These are phyloP conservation scores for Hyla sarda DNA, from an alignment of 2,113 vertebrate genomes.

Conservation along the genomic window DNA sequence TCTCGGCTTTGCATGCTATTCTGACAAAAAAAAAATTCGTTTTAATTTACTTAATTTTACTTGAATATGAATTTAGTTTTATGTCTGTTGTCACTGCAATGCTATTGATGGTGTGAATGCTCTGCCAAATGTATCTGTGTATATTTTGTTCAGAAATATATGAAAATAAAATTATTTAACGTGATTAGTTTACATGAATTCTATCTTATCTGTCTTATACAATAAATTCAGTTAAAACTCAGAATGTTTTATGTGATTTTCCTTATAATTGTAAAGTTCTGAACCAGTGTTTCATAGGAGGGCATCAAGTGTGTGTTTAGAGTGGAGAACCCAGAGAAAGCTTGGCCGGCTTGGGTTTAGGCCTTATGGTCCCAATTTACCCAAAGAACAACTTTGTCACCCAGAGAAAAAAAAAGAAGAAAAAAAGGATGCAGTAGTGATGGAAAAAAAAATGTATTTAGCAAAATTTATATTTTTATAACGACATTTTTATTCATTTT, in stretches of 20 bases:
- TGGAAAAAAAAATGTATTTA: too few species aligned
- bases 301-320: too few species aligned
- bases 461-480: too few species aligned
- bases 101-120: constrained; percentile 64
- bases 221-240: constrained; percentile 86
- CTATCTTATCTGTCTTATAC: constrained; percentile 83
- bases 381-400: neutral
- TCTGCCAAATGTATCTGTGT: constrained; percentile 79
- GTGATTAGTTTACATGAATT: constrained; percentile 72
- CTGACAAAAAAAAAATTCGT: neutral
- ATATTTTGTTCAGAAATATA: constrained; percentile 77
- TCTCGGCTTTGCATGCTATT: neutral
- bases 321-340: neutral
- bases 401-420: too few species aligned
- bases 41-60: neutral
- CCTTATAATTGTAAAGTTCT: neutral
- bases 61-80: neutral
- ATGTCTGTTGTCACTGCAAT: constrained; percentile 8
- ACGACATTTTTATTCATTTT: too few species aligned
- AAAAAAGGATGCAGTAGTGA: too few species aligned
- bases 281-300: too few species aligned
- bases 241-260: constrained; percentile 59
- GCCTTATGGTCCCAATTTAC: neutral
- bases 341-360: neutral
- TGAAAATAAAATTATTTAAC: constrained; percentile 80